Conservation (phyloP, 1,140 invertebrate species). For the Calliphora vicina region DNA sequence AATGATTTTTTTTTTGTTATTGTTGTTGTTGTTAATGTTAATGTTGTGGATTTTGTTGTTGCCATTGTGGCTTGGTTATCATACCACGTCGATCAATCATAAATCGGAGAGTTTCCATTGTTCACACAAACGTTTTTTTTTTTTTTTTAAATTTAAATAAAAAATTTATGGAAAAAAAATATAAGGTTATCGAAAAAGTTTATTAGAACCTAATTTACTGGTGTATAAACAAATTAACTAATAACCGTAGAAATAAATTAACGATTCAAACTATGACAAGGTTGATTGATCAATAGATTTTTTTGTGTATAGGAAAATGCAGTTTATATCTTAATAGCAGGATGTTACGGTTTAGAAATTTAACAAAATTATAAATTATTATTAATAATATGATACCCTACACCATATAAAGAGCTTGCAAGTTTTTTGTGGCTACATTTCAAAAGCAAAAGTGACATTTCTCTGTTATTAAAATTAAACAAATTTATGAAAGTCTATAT, state of each 20-base stretch:
- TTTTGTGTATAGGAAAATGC: not conserved
- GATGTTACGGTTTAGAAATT: too few species aligned
- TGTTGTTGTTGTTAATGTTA: too few species aligned
- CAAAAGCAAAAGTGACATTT: not conserved
- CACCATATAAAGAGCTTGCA: too few species aligned
- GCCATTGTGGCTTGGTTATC: not conserved
- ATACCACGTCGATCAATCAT: constrained; percentile 6
- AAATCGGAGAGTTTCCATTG: not conserved
- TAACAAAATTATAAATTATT: too few species aligned
- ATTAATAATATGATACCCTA: too few species aligned
- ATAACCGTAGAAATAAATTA: not conserved
- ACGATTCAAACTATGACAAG: not conserved
- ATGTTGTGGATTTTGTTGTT: not conserved
- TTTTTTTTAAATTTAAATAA: not conserved
- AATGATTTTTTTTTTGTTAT: not conserved
- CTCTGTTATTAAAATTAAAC: too few species aligned
- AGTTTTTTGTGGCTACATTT: too few species aligned
- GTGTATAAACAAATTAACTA: not conserved
- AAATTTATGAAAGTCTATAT: not conserved
- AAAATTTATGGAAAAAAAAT: not conserved
- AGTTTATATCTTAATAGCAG: not conserved
- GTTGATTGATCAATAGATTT: not conserved
- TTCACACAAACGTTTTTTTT: not conserved
- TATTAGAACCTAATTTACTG: not conserved
- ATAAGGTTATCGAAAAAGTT: not conserved